Conservation (phyloP, 2,888 invertebrate genomes). For the Heterodera filipjevi region DNA sequence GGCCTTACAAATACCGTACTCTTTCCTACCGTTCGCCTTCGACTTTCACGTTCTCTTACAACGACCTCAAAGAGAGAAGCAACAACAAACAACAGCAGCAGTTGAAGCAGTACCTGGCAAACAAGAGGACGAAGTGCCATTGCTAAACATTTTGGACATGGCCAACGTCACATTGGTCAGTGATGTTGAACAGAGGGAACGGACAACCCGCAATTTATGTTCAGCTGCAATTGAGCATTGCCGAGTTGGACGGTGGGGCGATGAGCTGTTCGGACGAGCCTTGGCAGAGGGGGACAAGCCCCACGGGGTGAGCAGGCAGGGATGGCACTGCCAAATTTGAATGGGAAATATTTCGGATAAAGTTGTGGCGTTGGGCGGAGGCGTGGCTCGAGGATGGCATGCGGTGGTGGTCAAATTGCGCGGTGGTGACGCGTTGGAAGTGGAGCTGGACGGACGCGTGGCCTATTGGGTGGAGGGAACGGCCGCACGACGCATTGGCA, state of each 20-base stretch:
- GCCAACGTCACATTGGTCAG: slow-evolving; percentile 43
- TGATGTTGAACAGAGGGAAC: neutral
- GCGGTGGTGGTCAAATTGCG: slow-evolving; percentile 57
- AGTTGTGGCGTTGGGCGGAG: neutral
- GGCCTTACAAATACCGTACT: slow-evolving; percentile 54
- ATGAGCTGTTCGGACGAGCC: neutral
- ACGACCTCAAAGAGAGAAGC: neutral
- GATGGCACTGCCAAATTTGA: neutral
- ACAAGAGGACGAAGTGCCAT: slow-evolving; percentile 28
- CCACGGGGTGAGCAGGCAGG: neutral
- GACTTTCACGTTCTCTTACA: slow-evolving; percentile 55
- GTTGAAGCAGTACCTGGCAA: neutral
- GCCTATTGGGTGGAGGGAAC: slow-evolving; percentile 60
- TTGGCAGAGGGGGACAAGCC: neutral
- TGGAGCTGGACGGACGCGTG: slow-evolving; percentile 59
- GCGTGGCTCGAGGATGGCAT: slow-evolving; percentile 50
- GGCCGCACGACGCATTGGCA: slow-evolving; percentile 43
- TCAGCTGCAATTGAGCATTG: slow-evolving; percentile 46
- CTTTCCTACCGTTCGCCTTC: slow-evolving; percentile 61
- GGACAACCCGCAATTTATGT: neutral
- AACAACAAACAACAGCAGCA: neutral
- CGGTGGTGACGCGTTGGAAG: slow-evolving; percentile 54
- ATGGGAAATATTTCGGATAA: neutral
- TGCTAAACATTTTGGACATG: slow-evolving; percentile 51
- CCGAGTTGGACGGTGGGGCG: neutral